phyloP scores from a whole-genome alignment of 2,888 invertebrate species.

The Heliconius ethilla region DNA sequence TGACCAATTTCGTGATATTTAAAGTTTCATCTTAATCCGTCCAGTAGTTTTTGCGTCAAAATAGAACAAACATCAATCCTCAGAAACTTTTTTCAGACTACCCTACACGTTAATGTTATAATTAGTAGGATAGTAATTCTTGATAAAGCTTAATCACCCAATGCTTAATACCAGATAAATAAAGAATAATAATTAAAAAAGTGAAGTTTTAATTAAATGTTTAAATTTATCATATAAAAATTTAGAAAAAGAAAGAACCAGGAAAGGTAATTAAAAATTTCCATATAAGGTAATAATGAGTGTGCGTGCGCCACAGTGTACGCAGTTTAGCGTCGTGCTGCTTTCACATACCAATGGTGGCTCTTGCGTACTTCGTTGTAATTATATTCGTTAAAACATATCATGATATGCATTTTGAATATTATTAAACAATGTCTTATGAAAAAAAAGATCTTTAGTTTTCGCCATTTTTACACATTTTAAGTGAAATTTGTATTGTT shows the following conservation, averaged over 20 bases:
- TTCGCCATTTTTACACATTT: neutral
- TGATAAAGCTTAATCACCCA: no score
- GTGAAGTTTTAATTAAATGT: no score
- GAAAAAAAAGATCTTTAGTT: neutral
- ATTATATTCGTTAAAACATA: neutral
- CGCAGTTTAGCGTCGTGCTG: conserved; percentile 28
- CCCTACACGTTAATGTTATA: no score
- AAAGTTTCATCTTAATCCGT: no score
- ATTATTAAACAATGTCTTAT: neutral
- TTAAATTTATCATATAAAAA: neutral
- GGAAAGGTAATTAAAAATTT: conserved; percentile 1
- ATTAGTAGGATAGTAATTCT: no score
- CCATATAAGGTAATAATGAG: conserved; percentile 25
- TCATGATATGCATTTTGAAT: neutral
- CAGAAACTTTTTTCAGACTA: no score
- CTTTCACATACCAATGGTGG: conserved; percentile 39
- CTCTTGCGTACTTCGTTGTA: conserved; percentile 16
- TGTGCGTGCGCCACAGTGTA: conserved; percentile 28
- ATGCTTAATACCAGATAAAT: no score
- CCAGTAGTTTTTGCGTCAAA: no score
- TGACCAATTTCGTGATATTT: no score
- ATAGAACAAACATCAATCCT: no score
- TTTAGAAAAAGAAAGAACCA: conserved; percentile 4
- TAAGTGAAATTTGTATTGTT: neutral
- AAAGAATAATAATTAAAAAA: neutral